Base-by-base conservation (phyloP, 1,140 invertebrate species). In the Zaprionus tsacasi region DNA sequence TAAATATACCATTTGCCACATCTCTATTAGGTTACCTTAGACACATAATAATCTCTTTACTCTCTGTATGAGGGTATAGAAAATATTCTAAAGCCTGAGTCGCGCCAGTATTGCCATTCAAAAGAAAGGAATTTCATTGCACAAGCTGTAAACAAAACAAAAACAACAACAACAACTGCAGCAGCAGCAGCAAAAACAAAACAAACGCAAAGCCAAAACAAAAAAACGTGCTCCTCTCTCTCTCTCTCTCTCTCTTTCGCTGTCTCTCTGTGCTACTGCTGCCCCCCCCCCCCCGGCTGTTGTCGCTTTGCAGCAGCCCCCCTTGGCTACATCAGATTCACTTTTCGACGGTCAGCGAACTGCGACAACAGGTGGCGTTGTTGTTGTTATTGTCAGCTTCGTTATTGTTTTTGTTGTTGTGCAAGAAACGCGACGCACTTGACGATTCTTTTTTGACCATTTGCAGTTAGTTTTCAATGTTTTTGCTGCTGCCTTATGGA, bases 41-140 rank as follows among this genome's bases (percentile, higher is more conserved):
- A 1, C 10, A 6, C 6, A 0, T 2, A 4, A 25, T 25, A 50
- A 25, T 50, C 45, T 21, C 3, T 0, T 10, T 11, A 6, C 45
- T 25, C 10, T 6, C 1, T n/a, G 45, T 50, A 12, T 12, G 27
- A 30, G 27, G 27, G 27, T 30, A 30, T 11, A 12, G 36, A 45
- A 69, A 78, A 70, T 56, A 89, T 89, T 90, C 85, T 89, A 85
- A 85, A 88, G 81, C 38, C 50, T 61, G 55, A 45, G 55, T 70
- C 67, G 64, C 71, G 56, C 6, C 21, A 21, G 58, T 66, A 17
- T 70, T 78, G 57, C 55, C 75, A 87, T 76, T 76, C 71, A 79
- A 65, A 50, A 45, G 63, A 55, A 58, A 75, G 80, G 67, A 83
- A 83, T 80, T 80, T 63, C 73, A 79, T 80, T 82, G 70, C 80